Conservation (phyloP, 2,797 vertebrate genomes). For the Danionella dracula region DNA sequence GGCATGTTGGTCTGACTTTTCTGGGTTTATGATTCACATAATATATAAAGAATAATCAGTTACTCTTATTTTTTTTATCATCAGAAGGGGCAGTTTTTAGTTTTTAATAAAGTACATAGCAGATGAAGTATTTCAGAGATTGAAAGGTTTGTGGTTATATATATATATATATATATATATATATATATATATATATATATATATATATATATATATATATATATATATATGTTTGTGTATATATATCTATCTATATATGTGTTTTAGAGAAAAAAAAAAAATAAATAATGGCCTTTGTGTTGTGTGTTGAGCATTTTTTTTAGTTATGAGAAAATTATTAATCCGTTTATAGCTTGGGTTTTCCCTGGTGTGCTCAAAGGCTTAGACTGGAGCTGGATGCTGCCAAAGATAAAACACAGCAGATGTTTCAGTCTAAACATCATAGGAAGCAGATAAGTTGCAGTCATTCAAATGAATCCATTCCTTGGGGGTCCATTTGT, state of each 20-base stretch:
- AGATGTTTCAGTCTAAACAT: constrained; percentile 2
- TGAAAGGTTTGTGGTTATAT: no score
- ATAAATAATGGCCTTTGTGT: no score
- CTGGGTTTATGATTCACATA: neutral
- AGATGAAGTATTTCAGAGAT: no score
- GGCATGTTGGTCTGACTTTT: neutral
- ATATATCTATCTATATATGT: no score
- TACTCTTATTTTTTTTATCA: neutral
- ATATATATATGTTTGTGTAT: no score
- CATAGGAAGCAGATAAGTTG: neutral
- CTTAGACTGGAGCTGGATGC: constrained; percentile 4
- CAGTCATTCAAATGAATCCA: neutral
- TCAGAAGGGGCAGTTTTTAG: no score
- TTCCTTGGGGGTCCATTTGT: neutral
- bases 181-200: no score
- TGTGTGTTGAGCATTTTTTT: constrained; percentile 3
- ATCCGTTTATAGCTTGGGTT: constrained; percentile 17
- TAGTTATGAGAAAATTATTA: constrained; percentile 28
- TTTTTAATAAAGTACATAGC: no score
- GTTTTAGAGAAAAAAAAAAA: no score
- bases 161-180: no score
- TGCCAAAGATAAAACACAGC: neutral
- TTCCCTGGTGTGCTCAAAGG: neutral
- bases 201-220: no score
- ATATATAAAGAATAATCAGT: no score